Percentiles rank a stretch among this genome's conserved stretches.
Evolutionary conservation across 2,888 invertebrate species (phyloP).

Genomic region (Drosophila kambysellisi): DNA sequence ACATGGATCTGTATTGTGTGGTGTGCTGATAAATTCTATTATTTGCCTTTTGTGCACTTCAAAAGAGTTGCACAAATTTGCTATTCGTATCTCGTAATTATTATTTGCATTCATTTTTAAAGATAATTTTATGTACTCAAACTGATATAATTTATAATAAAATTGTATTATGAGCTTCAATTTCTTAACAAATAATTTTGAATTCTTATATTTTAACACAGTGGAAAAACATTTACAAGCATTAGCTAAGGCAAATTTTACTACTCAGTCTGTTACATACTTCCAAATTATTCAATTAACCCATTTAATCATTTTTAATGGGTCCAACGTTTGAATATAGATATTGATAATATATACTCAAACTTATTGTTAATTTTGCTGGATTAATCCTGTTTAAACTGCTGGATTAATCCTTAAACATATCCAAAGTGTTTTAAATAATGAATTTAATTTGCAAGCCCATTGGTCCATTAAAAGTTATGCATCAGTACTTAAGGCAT

Average conservation of each 20-base stretch:
- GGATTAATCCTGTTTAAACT: neutral
- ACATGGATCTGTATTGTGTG: conserved; percentile 7
- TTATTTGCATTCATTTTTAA: conserved; percentile 24
- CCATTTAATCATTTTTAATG: neutral
- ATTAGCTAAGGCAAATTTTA: neutral
- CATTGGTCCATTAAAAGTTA: conserved; percentile 42
- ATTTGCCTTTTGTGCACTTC: conserved; percentile 4
- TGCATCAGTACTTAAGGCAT: conserved; percentile 42
- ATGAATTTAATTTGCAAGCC: conserved; percentile 37
- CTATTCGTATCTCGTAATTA: conserved; percentile 11
- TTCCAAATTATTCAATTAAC: neutral
- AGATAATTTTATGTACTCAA: conserved; percentile 5
- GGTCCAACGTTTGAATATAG: neutral
- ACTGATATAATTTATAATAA: neutral
- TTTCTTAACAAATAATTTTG: neutral
- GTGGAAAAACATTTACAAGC: neutral
- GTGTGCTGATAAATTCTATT: conserved; percentile 43
- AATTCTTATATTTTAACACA: neutral
- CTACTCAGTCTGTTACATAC: neutral
- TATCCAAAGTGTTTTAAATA: conserved; percentile 2
- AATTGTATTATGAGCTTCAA: neutral
- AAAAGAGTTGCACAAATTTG: neutral
- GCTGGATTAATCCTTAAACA: neutral
- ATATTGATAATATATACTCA: neutral
- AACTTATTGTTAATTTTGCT: neutral